These are phyloP conservation scores for Eciton burchellii DNA, from an alignment of 1,140 invertebrate genomes.

Conservation along the genomic window DNA sequence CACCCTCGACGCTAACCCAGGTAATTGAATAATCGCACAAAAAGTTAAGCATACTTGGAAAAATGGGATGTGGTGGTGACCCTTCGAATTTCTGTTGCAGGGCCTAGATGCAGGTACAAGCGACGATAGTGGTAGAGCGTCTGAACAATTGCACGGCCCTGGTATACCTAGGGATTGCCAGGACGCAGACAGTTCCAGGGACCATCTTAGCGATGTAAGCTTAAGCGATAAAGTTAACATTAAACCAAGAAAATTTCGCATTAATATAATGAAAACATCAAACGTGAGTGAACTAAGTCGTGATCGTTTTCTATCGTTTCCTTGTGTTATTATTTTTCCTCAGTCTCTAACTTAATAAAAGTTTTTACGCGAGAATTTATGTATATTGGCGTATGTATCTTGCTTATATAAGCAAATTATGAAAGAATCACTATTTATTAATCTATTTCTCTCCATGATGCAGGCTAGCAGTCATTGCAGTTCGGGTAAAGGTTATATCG, in stretches of 20 bases:
- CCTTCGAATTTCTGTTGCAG: slow-evolving; percentile 78
- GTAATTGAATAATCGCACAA: slow-evolving; percentile 68
- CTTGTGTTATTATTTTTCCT: not conserved
- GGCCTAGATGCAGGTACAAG: slow-evolving; percentile 92
- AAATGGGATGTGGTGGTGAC: not conserved
- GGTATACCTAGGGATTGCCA: slow-evolving; percentile 88
- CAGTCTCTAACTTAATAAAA: not conserved
- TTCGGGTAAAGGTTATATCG: slow-evolving; percentile 95
- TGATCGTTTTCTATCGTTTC: not conserved
- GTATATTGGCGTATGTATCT: not conserved
- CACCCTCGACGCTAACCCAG: slow-evolving; percentile 84
- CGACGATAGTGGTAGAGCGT: slow-evolving; percentile 92
- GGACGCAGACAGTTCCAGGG: slow-evolving; percentile 92
- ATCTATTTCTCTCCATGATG: slow-evolving; percentile 80
- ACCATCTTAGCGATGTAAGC: slow-evolving; percentile 93
- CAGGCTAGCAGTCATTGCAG: slow-evolving; percentile 94
- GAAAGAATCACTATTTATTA: not conserved
- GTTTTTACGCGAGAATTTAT: not conserved
- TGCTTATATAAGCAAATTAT: not conserved
- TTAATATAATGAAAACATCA: not conserved
- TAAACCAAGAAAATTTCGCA: not conserved
- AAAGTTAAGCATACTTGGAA: not conserved
- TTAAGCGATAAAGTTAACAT: no score
- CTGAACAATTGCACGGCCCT: slow-evolving; percentile 90
- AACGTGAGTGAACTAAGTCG: no score